Evolutionary conservation across 2,797 vertebrate species (phyloP).

Genomic region (Enteromius radiatus): DNA sequence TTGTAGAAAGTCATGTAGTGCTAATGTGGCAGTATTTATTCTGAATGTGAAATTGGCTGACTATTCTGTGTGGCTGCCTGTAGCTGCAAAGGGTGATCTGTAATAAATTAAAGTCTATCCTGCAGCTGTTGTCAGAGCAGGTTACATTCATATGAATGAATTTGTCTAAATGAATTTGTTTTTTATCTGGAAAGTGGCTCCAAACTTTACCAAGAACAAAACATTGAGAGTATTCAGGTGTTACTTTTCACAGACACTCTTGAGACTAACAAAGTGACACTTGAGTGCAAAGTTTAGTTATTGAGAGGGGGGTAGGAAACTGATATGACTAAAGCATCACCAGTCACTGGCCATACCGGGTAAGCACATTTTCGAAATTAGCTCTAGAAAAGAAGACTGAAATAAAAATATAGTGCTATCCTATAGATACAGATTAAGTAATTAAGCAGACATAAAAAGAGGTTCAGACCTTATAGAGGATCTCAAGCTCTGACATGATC

Average conservation of each 20-base stretch:
- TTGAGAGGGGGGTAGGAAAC: not conserved
- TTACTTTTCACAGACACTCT: not conserved
- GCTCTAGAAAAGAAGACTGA: slow-evolving; percentile 5
- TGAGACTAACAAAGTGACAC: not conserved
- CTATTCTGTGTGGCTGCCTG: not conserved
- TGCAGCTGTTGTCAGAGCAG: slow-evolving; percentile 40
- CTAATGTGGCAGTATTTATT: not conserved
- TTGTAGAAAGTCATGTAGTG: not conserved
- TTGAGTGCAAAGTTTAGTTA: slow-evolving; percentile 13
- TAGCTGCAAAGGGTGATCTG: not conserved
- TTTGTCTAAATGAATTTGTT: not conserved
- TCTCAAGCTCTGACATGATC: slow-evolving; percentile 99
- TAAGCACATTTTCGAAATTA: not conserved
- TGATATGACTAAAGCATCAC: slow-evolving; percentile 8
- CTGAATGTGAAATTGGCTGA: not conserved
- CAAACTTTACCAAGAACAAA: slow-evolving; percentile 1
- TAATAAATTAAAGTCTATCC: slow-evolving; percentile 29
- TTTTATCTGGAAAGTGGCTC: not conserved
- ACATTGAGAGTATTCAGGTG: not conserved
- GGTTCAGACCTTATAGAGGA: slow-evolving; percentile 93
- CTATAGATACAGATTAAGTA: not conserved
- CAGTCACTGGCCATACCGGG: not conserved
- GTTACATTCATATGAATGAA: slow-evolving; percentile 43
- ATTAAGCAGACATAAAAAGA: slow-evolving; percentile 10
- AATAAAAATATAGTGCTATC: not conserved